phyloP scores from a whole-genome alignment of 2,888 invertebrate genomes.

The Linnaemya tessellans region DNA sequence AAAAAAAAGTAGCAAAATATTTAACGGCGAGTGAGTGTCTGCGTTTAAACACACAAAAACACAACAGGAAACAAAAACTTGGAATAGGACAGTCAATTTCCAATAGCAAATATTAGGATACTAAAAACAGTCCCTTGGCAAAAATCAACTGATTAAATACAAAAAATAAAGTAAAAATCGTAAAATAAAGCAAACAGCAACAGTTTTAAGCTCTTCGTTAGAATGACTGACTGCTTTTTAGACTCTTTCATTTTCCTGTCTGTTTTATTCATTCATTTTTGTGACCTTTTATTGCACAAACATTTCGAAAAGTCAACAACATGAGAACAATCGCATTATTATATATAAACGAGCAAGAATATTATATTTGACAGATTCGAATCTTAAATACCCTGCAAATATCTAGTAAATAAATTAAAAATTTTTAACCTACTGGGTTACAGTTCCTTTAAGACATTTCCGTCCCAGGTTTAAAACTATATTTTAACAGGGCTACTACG shows the following conservation, averaged over 20 bases:
- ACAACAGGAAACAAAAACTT: constrained; percentile 16
- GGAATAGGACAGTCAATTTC: constrained; percentile 1
- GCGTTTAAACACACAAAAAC: background rate
- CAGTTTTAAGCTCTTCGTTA: background rate
- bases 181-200: background rate
- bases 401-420: too few relatives aligned
- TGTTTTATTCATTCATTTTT: background rate
- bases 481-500: too few relatives aligned
- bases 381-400: too few relatives aligned
- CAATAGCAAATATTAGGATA: constrained; percentile 37
- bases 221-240: background rate
- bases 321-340: constrained; percentile 2
- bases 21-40: background rate
- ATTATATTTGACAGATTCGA: too few relatives aligned
- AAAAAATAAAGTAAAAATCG: background rate
- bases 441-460: too few relatives aligned
- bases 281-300: background rate
- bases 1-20: background rate
- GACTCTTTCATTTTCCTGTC: background rate
- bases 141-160: constrained; percentile 28
- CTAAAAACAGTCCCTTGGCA: constrained; percentile 21
- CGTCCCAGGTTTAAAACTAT: too few relatives aligned
- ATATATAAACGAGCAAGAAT: background rate
- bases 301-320: constrained; percentile 4
- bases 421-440: too few relatives aligned